Percentiles rank a stretch among this genome's conserved stretches.
Evolutionary conservation across 1,140 invertebrate species (phyloP).

Genomic region (Tetragonula clypearis): DNA sequence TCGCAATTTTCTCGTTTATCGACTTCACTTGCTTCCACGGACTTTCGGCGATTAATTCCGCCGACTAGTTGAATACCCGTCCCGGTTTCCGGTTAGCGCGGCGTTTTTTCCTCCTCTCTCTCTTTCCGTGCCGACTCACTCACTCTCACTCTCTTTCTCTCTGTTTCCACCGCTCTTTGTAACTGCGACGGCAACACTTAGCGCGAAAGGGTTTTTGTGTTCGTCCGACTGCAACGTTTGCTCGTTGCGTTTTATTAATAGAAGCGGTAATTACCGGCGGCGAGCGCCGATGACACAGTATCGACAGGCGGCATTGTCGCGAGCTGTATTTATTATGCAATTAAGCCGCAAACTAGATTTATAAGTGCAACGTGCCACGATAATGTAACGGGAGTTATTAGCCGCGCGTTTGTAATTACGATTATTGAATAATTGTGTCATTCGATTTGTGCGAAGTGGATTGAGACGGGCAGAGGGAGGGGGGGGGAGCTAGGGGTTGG

Average conservation of each 20-base stretch:
- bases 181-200: not conserved
- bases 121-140: not conserved
- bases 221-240: not conserved
- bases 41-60: slow-evolving; percentile 15
- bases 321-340: slow-evolving; percentile 35
- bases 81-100: too few species aligned
- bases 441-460: too few species aligned
- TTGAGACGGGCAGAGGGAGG: too few species aligned
- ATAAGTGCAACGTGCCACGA: slow-evolving; percentile 6
- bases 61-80: not conserved
- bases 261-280: slow-evolving; percentile 11
- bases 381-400: slow-evolving; percentile 21
- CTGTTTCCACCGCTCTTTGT: not conserved
- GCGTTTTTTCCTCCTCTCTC: too few species aligned
- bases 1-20: not conserved
- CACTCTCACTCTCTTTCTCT: too few species aligned
- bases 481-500: too few species aligned
- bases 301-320: slow-evolving; percentile 29
- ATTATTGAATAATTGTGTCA: not conserved
- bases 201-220: slow-evolving; percentile 2
- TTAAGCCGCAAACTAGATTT: slow-evolving; percentile 21
- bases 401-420: not conserved
- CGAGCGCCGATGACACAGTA: slow-evolving; percentile 24
- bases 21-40: too few species aligned
- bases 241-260: not conserved